Conservation (phyloP, 2,888 invertebrate genomes). For the Epinotia bilunana region DNA sequence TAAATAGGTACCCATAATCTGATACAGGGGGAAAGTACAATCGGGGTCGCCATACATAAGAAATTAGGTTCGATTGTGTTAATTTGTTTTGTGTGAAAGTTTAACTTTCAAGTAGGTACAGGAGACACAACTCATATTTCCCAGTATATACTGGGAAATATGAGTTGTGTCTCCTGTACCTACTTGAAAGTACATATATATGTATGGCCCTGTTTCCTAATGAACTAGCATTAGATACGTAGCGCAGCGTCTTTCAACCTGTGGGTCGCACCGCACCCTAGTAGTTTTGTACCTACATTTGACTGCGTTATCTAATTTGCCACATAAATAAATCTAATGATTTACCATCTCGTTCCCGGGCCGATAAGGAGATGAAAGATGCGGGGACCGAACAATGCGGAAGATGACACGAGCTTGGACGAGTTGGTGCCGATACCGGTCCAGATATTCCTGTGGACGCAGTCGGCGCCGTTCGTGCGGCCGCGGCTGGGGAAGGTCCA, state of each 20-base stretch:
- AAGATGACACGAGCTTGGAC: conserved; percentile 88
- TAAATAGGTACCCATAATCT: background rate
- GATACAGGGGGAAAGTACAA: too few relatives aligned
- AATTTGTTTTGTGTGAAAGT: too few relatives aligned
- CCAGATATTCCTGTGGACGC: conserved; percentile 98
- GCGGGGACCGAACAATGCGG: conserved; percentile 66
- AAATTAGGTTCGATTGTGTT: too few relatives aligned
- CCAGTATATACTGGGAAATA: too few relatives aligned
- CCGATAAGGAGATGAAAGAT: conserved; percentile 48
- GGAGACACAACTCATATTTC: too few relatives aligned
- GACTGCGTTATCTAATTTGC: background rate
- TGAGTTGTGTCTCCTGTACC: too few relatives aligned
- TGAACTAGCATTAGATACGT: too few relatives aligned
- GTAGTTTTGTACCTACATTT: background rate
- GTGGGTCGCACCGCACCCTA: background rate
- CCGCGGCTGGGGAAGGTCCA: conserved; percentile 98
- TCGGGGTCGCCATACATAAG: too few relatives aligned
- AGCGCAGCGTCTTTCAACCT: too few relatives aligned
- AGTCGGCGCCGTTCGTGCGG: conserved; percentile 98
- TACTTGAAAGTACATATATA: too few relatives aligned
- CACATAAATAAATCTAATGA: background rate
- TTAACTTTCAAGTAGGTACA: too few relatives aligned
- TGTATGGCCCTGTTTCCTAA: too few relatives aligned
- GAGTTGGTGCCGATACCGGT: conserved; percentile 96
- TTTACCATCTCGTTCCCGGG: background rate